These are phyloP conservation scores for Sparidentex hasta DNA, from an alignment of 2,797 vertebrate species.

Conservation along the genomic window DNA sequence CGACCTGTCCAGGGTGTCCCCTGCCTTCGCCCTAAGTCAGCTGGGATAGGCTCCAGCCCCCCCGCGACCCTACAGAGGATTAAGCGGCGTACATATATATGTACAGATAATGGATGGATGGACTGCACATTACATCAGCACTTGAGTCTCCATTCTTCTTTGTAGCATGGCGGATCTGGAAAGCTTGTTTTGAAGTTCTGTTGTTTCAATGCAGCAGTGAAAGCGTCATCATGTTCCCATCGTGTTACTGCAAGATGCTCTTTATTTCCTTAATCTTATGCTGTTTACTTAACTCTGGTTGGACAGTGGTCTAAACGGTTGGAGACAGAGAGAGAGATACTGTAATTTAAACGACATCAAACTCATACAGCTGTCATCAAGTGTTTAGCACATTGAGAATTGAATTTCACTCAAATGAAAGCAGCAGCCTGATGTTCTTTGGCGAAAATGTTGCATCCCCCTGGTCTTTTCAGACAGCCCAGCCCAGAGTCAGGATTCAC, in stretches of 20 bases:
- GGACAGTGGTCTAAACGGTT: no score
- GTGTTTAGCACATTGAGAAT: not conserved
- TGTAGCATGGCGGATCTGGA: not conserved
- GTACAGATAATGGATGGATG: no score
- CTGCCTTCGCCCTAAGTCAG: no score
- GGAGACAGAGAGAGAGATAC: not conserved
- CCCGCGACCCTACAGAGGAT: no score
- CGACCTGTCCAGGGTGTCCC: no score
- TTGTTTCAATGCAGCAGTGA: no score
- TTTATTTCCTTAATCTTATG: not conserved
- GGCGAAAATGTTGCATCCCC: not conserved
- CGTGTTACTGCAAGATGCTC: not conserved
- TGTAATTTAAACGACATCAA: not conserved
- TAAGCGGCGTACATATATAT: no score
- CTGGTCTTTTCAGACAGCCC: not conserved
- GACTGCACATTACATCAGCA: not conserved
- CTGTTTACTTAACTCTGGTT: not conserved
- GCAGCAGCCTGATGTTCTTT: not conserved
- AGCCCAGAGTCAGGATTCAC: no score
- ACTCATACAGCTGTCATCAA: not conserved
- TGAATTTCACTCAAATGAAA: not conserved
- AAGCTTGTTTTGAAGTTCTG: not conserved
- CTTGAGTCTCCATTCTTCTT: not conserved
- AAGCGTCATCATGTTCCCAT: not conserved
- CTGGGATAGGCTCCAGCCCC: no score